These are phyloP conservation scores for Polypedilum vanderplanki DNA, from an alignment of 1,140 invertebrate species.

Conservation along the genomic window DNA sequence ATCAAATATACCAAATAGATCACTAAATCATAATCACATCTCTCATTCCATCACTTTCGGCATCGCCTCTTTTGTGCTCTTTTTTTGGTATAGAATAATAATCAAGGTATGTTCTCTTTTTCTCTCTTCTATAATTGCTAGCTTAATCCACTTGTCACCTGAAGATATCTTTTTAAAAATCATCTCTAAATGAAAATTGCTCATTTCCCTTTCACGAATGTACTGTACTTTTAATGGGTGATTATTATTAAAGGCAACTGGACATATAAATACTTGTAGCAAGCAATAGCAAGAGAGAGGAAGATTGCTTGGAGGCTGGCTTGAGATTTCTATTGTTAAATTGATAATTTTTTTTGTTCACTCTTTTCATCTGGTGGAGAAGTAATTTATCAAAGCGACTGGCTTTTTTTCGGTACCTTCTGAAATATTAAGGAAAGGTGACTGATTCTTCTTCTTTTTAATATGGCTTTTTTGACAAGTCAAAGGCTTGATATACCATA, in stretches of 20 bases:
- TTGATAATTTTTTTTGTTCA: conserved; percentile 8
- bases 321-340: background rate
- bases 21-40: background rate
- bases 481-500: background rate
- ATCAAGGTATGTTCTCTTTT: background rate
- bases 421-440: background rate
- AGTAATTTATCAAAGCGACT: background rate
- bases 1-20: no score
- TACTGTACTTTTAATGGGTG: background rate
- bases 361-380: background rate
- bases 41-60: background rate
- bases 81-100: background rate
- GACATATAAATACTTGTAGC: background rate
- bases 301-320: background rate
- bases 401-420: background rate
- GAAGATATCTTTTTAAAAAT: conserved; percentile 14
- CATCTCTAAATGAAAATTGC: conserved; percentile 18
- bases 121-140: background rate
- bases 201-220: background rate
- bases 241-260: conserved; percentile 6
- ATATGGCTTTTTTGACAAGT: background rate
- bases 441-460: background rate
- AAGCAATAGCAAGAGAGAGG: no score
- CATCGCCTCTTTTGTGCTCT: background rate
- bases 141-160: conserved; percentile 28